Conservation (phyloP, 1,140 invertebrate genomes). For the Heliconius hermathena region DNA sequence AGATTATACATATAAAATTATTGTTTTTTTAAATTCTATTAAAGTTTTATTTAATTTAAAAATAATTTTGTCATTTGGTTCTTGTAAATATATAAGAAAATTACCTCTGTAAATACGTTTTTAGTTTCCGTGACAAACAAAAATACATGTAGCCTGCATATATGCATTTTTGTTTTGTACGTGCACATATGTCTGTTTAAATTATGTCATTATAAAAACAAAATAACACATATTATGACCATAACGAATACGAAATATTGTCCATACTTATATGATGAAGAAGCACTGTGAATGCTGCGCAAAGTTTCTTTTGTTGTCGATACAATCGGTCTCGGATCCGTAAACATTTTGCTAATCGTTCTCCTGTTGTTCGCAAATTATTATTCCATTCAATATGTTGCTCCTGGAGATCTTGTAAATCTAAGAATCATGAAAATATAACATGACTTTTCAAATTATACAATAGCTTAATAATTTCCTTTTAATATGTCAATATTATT, state of each 20-base stretch:
- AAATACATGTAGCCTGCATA: neutral
- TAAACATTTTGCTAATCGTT: slow-evolving; percentile 62
- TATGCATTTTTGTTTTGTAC: too few relatives aligned
- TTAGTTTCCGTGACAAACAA: neutral
- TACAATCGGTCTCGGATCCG: slow-evolving; percentile 60
- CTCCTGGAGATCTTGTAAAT: slow-evolving; percentile 54
- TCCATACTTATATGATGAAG: slow-evolving; percentile 67
- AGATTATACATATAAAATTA: neutral
- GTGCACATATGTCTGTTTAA: too few relatives aligned
- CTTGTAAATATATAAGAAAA: neutral
- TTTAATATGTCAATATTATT: neutral
- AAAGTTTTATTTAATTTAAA: neutral
- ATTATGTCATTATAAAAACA: neutral
- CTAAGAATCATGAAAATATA: slow-evolving; percentile 40
- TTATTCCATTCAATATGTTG: slow-evolving; percentile 56
- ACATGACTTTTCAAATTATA: neutral
- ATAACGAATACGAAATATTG: neutral
- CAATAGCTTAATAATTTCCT: neutral
- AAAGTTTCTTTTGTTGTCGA: slow-evolving; percentile 69
- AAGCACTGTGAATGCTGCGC: slow-evolving; percentile 67
- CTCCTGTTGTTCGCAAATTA: slow-evolving; percentile 58
- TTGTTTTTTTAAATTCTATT: neutral
- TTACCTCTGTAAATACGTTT: slow-evolving; percentile 41
- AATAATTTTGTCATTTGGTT: neutral
- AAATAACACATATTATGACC: too few relatives aligned